Evolutionary conservation across 1,140 invertebrate species (phyloP), one percentile per base, ranked within the genome.

Genomic region (Battus philenor): DNA sequence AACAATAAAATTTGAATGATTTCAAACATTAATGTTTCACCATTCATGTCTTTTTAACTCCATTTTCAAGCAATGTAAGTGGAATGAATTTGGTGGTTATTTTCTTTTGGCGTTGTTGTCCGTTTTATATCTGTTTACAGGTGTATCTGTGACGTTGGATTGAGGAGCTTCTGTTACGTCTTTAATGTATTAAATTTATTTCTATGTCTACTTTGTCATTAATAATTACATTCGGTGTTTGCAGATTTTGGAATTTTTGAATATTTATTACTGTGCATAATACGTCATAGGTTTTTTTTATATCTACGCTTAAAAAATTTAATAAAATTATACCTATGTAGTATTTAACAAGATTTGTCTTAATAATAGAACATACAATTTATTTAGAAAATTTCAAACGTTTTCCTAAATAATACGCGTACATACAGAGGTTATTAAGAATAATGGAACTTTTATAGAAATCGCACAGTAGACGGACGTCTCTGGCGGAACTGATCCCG

Each of bases 401-500:
- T 27, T 4, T 34, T 3, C 16, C 9, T 36, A 22, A 26, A 39
- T 26, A 12, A 2, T 26, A 26, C 8, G 17, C 8, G 8, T 1
- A 27, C 4, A 41, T 32, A 44, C 16, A 52, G 20, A 47, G 36
- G 50, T 53, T 20, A 74, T 47, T 75, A 78, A 76, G 72, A 62
- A 65, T 51, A 70, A 52, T 79, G 74, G 62, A 72, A 78, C 73
- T 82, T 77, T 85, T 85, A 64, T 82, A 85, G 80, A 80, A 62
- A 82, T 60, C 70, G 56, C 68, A 79, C 68, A 81, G 67, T 71
- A 91, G 95, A 90, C 91, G 95, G 88, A 92, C 91, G 70, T 97
- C 95, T 59, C 89, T 98, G 84, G 95, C 95, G 67, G 95, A 98
- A 88, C 88, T 97, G 89, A 98, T 98, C 86, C 96, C 96, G 67